Percentiles rank a stretch among this genome's conserved stretches.
Conservation (phyloP, 2,888 invertebrate species). For the Heliconius ismenius region DNA sequence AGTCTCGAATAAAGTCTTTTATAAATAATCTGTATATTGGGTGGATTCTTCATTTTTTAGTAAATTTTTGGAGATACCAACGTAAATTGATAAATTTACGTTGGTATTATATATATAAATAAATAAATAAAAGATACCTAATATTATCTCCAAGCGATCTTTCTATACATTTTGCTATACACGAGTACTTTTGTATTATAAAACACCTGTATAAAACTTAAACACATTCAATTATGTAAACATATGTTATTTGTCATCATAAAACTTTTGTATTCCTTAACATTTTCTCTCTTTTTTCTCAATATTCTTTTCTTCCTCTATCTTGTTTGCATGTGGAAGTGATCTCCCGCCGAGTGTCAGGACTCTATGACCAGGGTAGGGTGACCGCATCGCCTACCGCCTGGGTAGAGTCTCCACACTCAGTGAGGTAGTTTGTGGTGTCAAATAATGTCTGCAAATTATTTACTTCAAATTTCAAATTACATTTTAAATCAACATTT, state of each 20-base stretch:
- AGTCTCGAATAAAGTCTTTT: not conserved
- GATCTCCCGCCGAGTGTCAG: slow-evolving; percentile 11
- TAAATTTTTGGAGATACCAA: not conserved
- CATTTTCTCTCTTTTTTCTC: not conserved
- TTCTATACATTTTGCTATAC: not conserved
- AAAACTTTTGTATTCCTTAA: not conserved
- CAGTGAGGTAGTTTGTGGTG: not conserved
- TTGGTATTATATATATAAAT: no score
- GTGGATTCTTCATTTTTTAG: not conserved
- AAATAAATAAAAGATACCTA: not conserved
- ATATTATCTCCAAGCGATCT: not conserved
- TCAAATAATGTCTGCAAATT: not conserved
- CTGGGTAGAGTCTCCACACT: slow-evolving; percentile 20
- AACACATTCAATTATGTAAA: not conserved
- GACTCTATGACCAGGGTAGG: slow-evolving; percentile 22
- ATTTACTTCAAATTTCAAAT: not conserved
- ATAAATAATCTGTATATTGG: not conserved
- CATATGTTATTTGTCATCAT: not conserved
- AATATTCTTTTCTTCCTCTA: not conserved
- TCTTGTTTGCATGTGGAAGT: not conserved
- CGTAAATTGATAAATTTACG: not conserved
- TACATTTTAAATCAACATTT: not conserved
- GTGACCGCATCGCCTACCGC: slow-evolving; percentile 16
- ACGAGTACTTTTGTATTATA: not conserved
- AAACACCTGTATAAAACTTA: not conserved